Percentiles rank a stretch among this genome's conserved stretches.
phyloP scores from a whole-genome alignment of 2,888 invertebrate species.

The Glyphotaelius pellucidus region DNA sequence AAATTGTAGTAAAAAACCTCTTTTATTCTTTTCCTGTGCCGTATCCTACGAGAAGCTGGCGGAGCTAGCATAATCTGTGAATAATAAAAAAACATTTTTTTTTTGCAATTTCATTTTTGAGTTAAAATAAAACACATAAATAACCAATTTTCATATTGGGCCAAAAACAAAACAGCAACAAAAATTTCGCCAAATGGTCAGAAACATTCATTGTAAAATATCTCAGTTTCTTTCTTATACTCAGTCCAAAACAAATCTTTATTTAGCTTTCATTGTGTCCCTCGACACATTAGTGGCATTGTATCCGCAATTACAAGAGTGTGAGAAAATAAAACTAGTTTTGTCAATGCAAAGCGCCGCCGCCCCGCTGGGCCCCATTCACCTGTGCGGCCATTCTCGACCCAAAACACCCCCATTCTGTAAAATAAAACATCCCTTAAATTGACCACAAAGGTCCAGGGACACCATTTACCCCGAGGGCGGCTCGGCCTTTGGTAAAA shows the following conservation, averaged over 20 bases:
- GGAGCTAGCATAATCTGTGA: too few relatives aligned
- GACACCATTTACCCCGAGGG: slow-evolving; percentile 22
- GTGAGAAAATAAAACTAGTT: slow-evolving; percentile 42
- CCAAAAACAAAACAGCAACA: neutral
- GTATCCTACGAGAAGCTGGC: too few relatives aligned
- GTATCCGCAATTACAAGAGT: slow-evolving; percentile 14
- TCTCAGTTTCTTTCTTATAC: neutral
- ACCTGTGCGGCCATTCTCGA: neutral
- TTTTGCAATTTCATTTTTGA: too few relatives aligned
- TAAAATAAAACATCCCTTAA: slow-evolving; percentile 5
- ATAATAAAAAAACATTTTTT: too few relatives aligned
- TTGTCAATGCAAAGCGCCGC: slow-evolving; percentile 13
- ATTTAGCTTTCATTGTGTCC: slow-evolving; percentile 4
- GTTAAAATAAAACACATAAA: too few relatives aligned
- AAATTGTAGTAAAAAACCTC: too few relatives aligned
- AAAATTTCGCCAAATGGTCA: neutral
- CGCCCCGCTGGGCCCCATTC: slow-evolving; percentile 35
- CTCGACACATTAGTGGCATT: neutral
- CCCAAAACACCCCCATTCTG: neutral
- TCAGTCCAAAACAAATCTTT: slow-evolving; percentile 14
- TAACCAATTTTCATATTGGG: neutral
- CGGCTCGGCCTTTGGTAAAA: slow-evolving; percentile 51
- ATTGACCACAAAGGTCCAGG: slow-evolving; percentile 23
- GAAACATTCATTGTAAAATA: neutral
- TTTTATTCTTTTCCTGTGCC: too few relatives aligned